Evolutionary conservation across 92 coral and sea anemone species (phyloP), one percentile per base, ranked within the genome.

Genomic region (Palythoa grandiflora): DNA sequence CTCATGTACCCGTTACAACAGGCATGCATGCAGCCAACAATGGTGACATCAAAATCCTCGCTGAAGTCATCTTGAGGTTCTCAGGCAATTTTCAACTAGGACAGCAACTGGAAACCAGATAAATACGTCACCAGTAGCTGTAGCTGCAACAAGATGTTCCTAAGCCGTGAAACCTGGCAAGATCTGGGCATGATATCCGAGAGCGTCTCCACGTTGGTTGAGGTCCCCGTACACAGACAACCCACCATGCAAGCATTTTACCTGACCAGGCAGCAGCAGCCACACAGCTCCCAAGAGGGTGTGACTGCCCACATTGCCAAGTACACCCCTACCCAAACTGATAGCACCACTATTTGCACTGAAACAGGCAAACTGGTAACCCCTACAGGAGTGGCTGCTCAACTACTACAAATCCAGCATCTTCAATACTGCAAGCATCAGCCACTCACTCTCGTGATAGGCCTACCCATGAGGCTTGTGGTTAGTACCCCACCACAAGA

Each of bases 11-110:
- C 9, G 60, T 54, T 54, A 54, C 16, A 12, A 54, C 60, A 54
- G 6, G 60, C 55, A 93, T 93, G 91, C 95, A 90, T 78, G 91
- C 93, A 44, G 95, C 90, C 37, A 93, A 90, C 92, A 93, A 93
- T 65, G 75, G 87, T 15, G 94, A 92, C 74, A 93, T 91, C 80
- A 60, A 73, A 84, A 89, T 93, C 92, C 89, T 89, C 3, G 92
- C 92, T 35, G 92, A 92, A 14, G 80, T 70, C 60, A 83, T 91
- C 92, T 85, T 91, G 51, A 51, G 94, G 75, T 91, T 93, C 91
- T 76, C 94, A n/a, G 88, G 94, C 87, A 78, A 54, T 71, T 72
- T 89, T 3, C 55, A 59, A 38, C 38, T 87, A 16, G 93, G 96
- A 14, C 89, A 87, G 6, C 36, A 74, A 57, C 87, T 89, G 3